phyloP scores from a whole-genome alignment of 1,140 invertebrate genomes.

The Brachionus asplanchnoidis region DNA sequence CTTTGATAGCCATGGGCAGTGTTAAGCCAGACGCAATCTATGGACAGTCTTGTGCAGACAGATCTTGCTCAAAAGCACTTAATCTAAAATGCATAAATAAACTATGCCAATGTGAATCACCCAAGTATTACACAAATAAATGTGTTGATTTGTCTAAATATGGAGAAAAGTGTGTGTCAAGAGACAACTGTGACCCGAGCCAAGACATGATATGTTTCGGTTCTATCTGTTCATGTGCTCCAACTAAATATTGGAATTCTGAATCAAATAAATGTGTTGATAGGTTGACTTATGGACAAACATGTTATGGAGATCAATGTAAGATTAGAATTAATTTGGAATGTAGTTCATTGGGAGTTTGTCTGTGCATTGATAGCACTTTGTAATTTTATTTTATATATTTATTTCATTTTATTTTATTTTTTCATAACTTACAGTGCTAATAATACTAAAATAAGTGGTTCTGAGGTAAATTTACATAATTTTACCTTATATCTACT shows the following conservation, averaged over 20 bases:
- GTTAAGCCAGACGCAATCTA: background rate
- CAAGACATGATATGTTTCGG: background rate
- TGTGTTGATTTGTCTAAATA: conserved; percentile 1
- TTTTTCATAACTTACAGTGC: no score
- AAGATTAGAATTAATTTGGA: background rate
- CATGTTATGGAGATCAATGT: background rate
- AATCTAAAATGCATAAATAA: background rate
- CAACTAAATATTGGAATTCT: background rate
- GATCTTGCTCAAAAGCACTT: background rate
- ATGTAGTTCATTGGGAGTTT: background rate
- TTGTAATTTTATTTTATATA: background rate
- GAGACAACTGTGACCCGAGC: background rate
- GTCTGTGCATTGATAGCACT: background rate
- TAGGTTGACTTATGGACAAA: background rate
- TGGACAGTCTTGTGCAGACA: background rate
- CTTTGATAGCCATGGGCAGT: background rate
- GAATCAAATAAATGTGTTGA: background rate
- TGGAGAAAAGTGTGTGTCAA: background rate
- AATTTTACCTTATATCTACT: no score
- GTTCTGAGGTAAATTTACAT: no score
- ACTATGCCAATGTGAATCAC: background rate
- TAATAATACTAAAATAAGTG: no score
- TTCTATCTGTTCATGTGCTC: background rate
- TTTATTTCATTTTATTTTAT: no score
- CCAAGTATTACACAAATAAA: background rate